Conservation (phyloP, 2,113 vertebrate genomes). For the Emberiza fucata region DNA sequence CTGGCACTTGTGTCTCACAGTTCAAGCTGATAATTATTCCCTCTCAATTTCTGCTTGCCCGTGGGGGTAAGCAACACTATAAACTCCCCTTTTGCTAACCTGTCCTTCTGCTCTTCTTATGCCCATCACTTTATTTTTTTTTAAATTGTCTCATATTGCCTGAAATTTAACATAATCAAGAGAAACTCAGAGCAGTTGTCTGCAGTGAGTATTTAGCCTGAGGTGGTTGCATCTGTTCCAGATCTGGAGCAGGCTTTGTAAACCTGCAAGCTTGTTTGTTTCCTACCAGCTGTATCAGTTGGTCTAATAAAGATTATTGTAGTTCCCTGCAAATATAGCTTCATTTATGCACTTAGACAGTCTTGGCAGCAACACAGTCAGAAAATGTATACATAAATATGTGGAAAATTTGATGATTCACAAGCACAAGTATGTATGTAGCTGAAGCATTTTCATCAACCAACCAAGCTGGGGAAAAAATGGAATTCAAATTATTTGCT, state of each 20-base stretch:
- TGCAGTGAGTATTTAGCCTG: background rate
- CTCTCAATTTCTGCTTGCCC: background rate
- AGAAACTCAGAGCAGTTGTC: background rate
- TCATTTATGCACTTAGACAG: background rate
- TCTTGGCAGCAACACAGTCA: background rate
- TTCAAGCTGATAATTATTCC: background rate
- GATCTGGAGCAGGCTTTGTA: background rate
- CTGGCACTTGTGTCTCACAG: background rate
- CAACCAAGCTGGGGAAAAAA: background rate
- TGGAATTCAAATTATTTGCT: background rate
- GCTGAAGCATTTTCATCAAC: background rate
- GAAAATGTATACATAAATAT: background rate
- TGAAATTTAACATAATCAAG: background rate
- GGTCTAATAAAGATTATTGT: constrained; percentile 31
- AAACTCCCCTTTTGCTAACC: background rate
- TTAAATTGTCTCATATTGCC: background rate
- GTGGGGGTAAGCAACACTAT: background rate
- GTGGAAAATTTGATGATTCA: constrained; percentile 1
- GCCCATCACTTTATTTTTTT: background rate
- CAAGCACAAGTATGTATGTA: background rate
- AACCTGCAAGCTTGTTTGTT: background rate
- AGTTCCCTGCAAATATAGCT: constrained; percentile 2
- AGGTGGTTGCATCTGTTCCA: background rate
- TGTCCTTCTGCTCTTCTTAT: background rate
- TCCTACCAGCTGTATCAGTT: constrained; percentile 34